Base-by-base conservation (phyloP, 2,888 invertebrate species). In the Dimorphilus gyrociliatus region DNA sequence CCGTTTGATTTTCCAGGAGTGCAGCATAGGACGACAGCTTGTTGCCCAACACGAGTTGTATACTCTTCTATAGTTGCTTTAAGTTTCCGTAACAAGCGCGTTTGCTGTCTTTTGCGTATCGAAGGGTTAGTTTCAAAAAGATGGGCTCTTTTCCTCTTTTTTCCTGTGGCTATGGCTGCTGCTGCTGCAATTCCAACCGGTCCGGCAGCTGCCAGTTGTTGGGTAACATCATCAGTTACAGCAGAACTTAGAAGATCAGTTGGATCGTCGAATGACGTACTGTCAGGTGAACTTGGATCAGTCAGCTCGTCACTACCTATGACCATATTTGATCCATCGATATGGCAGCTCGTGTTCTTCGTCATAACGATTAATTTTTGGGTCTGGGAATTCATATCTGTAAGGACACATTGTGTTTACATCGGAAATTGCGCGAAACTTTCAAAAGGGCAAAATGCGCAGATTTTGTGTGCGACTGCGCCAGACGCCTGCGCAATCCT, bases 71-170 rank as follows among this genome's bases (percentile, higher is more conserved):
- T 53, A 4, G 55, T 55, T 18, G 51, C 52, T 35, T 59, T 58
- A 34, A 66, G 37, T 39, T 65, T 65, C 60, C 60, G 51, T 21
- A 90, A 68, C 39, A 92, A 68, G 52, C 90, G 72, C 56, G 90
- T 90, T 64, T 90, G 90, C 63, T 90, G 90, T 30, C 90, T 70
- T 65, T 90, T 90, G 49, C 90, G 70, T 44, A 88, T 85, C 23
- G 88, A 88, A 2, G 90, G 90, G 69, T 90, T 90, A 30, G 88
- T 88, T 67, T 92, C 90, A 63, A 90, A 90, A 35, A 84, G 81
- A 67, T 90, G 88, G 23, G 86, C 85, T 47, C 88, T 68, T 68
- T 88, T 88, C 50, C 86, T 72, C 58, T 90, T 90, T 64, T 88
- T 88, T 10, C 48, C 82, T 3, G 88, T 86, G 15, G 84, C 82